Conservation (phyloP, 2,113 vertebrate species). For the Cavia porcellus region DNA sequence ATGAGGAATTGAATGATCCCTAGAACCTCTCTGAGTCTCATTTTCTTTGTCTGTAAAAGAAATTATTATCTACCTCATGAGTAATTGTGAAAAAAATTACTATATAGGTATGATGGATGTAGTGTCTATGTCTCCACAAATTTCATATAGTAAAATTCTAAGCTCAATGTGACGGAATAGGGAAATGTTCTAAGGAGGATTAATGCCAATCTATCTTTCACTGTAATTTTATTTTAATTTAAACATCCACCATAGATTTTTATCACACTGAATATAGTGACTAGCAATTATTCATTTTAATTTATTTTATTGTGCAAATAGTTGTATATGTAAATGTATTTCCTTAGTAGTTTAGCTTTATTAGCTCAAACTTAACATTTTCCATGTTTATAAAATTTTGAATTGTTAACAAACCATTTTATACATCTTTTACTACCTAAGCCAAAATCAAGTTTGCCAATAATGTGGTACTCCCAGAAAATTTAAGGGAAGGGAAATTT, state of each 20-base stretch:
- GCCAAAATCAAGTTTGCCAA: background rate
- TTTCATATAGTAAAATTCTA: background rate
- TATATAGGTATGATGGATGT: background rate
- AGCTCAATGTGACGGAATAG: background rate
- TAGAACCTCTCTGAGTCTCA: background rate
- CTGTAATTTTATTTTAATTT: background rate
- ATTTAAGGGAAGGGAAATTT: constrained; percentile 25
- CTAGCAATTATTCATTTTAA: background rate
- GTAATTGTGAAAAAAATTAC: background rate
- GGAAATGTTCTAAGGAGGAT: too few relatives aligned
- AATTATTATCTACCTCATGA: background rate
- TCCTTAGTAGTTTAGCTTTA: background rate
- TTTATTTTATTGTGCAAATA: background rate
- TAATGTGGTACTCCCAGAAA: background rate
- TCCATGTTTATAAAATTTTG: background rate
- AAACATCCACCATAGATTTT: background rate
- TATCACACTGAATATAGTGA: background rate
- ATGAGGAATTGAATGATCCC: background rate
- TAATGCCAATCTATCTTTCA: background rate
- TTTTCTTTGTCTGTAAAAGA: background rate
- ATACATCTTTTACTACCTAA: constrained; percentile 2
- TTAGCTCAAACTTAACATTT: constrained; percentile 23
- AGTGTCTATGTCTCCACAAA: background rate
- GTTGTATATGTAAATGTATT: background rate
- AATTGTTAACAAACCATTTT: background rate